Conservation (phyloP, 2,113 vertebrate species). For the Saimiri boliviensis region DNA sequence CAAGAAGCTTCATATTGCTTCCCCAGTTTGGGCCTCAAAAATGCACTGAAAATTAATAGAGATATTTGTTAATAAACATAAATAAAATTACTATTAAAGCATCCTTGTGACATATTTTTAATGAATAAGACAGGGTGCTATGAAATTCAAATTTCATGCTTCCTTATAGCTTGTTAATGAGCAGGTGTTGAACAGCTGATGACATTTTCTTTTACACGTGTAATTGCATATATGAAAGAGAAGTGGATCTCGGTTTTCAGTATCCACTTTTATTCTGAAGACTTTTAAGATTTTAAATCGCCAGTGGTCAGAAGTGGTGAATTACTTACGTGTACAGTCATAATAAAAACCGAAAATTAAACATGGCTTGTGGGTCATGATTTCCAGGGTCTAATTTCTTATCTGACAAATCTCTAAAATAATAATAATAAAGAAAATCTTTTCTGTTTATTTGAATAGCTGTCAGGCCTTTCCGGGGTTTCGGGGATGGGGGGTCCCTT, state of each 20-base stretch:
- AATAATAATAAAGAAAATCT: not conserved
- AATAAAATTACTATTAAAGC: conserved; percentile 10
- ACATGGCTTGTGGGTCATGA: not conserved
- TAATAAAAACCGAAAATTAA: conserved; percentile 51
- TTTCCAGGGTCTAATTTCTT: conserved; percentile 25
- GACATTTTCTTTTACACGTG: conserved; percentile 50
- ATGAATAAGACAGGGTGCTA: not conserved
- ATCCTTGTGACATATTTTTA: conserved; percentile 35
- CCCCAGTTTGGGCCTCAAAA: conserved; percentile 98
- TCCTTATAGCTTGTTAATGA: conserved; percentile 43
- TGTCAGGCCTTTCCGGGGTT: not conserved
- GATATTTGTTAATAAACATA: conserved; percentile 45
- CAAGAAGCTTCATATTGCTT: conserved; percentile 99
- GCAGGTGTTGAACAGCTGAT: conserved; percentile 39
- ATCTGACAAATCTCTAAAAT: not conserved
- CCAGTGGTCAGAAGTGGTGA: conserved; percentile 2
- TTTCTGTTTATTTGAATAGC: conserved; percentile 41
- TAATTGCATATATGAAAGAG: conserved; percentile 52
- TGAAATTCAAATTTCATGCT: conserved; percentile 15
- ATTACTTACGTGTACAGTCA: not conserved
- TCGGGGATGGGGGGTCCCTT: not conserved
- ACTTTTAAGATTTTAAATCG: conserved; percentile 33
- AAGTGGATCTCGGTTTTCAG: not conserved
- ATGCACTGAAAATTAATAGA: conserved; percentile 89
- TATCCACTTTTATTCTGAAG: conserved; percentile 21